Conservation (phyloP, 2,888 invertebrate species). For the Agrochola circellaris region DNA sequence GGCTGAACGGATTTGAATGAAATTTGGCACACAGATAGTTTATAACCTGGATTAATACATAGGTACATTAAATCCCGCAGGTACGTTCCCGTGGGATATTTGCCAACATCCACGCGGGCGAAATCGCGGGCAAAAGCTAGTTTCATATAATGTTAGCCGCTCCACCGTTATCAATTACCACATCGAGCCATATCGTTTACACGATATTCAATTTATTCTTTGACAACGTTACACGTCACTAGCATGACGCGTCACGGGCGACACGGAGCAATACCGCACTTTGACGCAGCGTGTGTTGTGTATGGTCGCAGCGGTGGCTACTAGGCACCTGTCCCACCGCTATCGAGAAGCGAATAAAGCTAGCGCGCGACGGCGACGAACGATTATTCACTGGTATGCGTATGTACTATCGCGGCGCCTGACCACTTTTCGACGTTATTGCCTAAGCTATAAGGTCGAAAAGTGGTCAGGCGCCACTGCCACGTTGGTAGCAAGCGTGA, state of each 20-base stretch:
- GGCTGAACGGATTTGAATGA: too few relatives aligned
- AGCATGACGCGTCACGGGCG: constrained; percentile 9
- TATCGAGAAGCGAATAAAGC: background rate
- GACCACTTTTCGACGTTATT: too few relatives aligned
- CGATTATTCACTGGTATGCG: background rate
- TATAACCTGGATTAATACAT: too few relatives aligned
- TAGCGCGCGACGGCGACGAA: background rate
- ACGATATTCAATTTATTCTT: constrained; percentile 32
- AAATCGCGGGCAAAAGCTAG: too few relatives aligned
- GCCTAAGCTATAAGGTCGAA: too few relatives aligned
- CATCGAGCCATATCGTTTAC: constrained; percentile 26
- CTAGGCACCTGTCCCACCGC: background rate
- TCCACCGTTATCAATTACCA: background rate
- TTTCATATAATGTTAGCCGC: background rate
- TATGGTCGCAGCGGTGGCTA: constrained; percentile 20
- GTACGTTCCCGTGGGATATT: too few relatives aligned
- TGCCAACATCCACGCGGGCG: too few relatives aligned
- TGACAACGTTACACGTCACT: constrained; percentile 41
- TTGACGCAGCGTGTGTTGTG: constrained; percentile 46
- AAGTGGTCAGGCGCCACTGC: too few relatives aligned
- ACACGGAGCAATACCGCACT: constrained; percentile 34
- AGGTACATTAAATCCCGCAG: too few relatives aligned
- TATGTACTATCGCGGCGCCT: too few relatives aligned
- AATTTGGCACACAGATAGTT: too few relatives aligned
- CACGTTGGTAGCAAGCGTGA: background rate